Evolutionary conservation across 1,140 invertebrate species (phyloP), one percentile per base, ranked within the genome.

Genomic region (Magallana gigas): DNA sequence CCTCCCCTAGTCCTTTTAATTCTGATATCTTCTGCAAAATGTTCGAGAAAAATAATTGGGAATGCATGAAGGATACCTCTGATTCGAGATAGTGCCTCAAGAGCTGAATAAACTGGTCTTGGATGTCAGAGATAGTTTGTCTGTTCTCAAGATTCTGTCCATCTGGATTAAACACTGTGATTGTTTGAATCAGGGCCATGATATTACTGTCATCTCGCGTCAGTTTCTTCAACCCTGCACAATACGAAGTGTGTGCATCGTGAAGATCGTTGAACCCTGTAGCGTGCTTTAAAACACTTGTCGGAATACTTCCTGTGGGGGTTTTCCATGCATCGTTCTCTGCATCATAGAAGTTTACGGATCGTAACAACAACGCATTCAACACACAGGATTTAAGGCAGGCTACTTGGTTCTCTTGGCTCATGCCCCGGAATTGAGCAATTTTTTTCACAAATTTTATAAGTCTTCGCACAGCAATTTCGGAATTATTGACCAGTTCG

Each of bases 91-190:
- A 99, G 87, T 98, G 96, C 92, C 97, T 96, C 7, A 99, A 95
- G 68, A 99, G 96, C 94, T 98, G 97, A 93, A 98, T 97, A 95
- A 99, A 99, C 9, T 97, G 97, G 95, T 98, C 97, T 95, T 99
- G 98, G 94, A 94, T 89, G 64, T 93, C 91, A 9, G 94, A 92
- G 8, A 94, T 87, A 36, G 97, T 96, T 93, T 98, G 97, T 57
- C 96, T 96, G 93, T 98, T 97, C 76, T 97, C 96, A 8, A 98
- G 96, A 90, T 96, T 96, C 0, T 97, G 95, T 80, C 98, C 95
- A 84, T 97, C 96, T 0, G 98, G 97, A 81, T 97, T 97, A 93
- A 99, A 99, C 8, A 99, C 95, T 68, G 97, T 96, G 90, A 99
- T 98, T 82, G 98, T 97, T 93, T 97, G 97, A 91, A 99, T 95